Conservation (phyloP, 2,888 invertebrate species). For the Axea sp. region DNA sequence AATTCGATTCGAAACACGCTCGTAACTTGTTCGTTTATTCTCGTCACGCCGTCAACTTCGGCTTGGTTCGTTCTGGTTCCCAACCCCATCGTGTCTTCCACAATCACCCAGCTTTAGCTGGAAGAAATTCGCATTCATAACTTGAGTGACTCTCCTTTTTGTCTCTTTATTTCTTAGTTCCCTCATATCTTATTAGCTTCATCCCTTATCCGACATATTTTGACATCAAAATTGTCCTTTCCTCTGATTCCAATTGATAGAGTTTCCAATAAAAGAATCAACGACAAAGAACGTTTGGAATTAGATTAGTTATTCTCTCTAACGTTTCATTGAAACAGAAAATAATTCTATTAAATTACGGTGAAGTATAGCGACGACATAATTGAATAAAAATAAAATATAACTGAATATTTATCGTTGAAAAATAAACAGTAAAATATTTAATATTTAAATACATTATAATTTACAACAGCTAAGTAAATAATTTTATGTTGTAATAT, state of each 20-base stretch:
- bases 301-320: constrained; percentile 18
- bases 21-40: constrained; percentile 73
- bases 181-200: constrained; percentile 53
- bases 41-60: constrained; percentile 72
- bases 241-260: constrained; percentile 64
- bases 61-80: constrained; percentile 61
- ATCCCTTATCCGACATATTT: constrained; percentile 50
- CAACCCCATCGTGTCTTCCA: constrained; percentile 65
- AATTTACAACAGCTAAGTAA: too few species aligned
- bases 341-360: constrained; percentile 2
- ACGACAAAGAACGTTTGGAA: constrained; percentile 10
- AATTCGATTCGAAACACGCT: constrained; percentile 73
- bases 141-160: constrained; percentile 65
- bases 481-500: too few species aligned
- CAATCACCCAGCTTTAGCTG: constrained; percentile 70
- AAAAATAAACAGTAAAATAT: too few species aligned
- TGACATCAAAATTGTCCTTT: constrained; percentile 72
- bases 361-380: too few species aligned
- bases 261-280: constrained; percentile 43
- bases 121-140: constrained; percentile 77
- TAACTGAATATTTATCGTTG: too few species aligned
- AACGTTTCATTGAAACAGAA: constrained; percentile 10
- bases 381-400: too few species aligned
- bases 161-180: constrained; percentile 52
- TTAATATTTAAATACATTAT: too few species aligned